Conservation (phyloP, 2,888 invertebrate species). For the Ctena decussata region DNA sequence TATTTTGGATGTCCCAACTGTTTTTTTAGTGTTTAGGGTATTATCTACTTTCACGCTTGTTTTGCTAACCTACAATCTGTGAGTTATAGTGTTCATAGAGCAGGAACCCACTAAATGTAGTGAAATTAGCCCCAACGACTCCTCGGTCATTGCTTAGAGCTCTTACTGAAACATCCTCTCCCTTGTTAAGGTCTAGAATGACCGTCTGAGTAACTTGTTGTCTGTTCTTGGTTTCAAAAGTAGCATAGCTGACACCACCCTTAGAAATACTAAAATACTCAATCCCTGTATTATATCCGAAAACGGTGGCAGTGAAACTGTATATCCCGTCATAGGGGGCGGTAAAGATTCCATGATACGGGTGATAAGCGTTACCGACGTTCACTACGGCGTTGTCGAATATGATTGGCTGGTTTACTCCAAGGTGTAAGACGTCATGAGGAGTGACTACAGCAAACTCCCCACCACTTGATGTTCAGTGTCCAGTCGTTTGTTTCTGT, state of each 20-base stretch:
- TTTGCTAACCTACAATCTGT: not conserved
- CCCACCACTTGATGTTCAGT: no score
- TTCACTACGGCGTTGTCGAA: not conserved
- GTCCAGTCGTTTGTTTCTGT: no score
- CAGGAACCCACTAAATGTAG: not conserved
- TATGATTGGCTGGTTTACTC: not conserved
- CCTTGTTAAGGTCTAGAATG: not conserved
- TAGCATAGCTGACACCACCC: not conserved
- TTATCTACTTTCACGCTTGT: no score
- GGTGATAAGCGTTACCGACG: not conserved
- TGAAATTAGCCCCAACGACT: not conserved
- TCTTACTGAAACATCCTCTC: not conserved
- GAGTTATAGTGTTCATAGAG: not conserved
- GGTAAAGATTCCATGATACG: not conserved
- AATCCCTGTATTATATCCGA: not conserved
- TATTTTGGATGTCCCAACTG: no score
- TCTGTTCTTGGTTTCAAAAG: not conserved
- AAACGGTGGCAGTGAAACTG: not conserved
- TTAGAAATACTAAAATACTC: not conserved
- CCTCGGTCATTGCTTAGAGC: not conserved
- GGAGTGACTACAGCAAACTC: not conserved
- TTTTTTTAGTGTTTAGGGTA: no score
- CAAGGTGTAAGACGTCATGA: not conserved
- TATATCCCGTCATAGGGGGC: not conserved
- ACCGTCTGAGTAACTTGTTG: not conserved